phyloP scores from a whole-genome alignment of 2,797 vertebrate genomes.

The Periophthalmus magnuspinnatus region DNA sequence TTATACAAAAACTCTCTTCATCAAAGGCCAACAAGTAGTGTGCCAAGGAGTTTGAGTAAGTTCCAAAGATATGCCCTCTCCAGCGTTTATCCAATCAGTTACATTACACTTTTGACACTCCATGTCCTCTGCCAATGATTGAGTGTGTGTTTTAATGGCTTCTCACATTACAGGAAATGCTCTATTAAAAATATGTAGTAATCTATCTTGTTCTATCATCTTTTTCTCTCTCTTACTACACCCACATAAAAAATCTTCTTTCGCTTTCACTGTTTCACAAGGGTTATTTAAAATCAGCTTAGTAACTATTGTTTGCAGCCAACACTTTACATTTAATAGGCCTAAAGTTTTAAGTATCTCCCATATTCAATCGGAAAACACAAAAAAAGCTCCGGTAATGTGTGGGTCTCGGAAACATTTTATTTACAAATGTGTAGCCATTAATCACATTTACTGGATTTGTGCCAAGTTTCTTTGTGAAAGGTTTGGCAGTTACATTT shows the following conservation, averaged over 20 bases:
- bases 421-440: neutral
- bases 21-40: neutral
- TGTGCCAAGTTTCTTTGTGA: slow-evolving; percentile 26
- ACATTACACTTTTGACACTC: neutral
- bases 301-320: too few relatives aligned
- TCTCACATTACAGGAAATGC: slow-evolving; percentile 55
- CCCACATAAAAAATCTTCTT: neutral
- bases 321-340: too few relatives aligned
- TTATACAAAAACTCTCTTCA: slow-evolving; percentile 18
- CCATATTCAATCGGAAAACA: too few relatives aligned
- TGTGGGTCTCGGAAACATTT: neutral
- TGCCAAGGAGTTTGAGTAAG: slow-evolving; percentile 8
- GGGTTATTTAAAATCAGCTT: neutral
- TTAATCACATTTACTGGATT: neutral
- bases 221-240: neutral
- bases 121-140: slow-evolving; percentile 24
- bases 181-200: neutral
- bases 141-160: slow-evolving; percentile 5
- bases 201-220: neutral
- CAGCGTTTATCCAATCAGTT: slow-evolving; percentile 51
- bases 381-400: too few relatives aligned
- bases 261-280: neutral
- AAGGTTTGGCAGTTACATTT: slow-evolving; percentile 26
- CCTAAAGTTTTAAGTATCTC: too few relatives aligned
- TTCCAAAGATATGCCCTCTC: slow-evolving; percentile 17